phyloP scores from a whole-genome alignment of 1,140 invertebrate genomes.

The Tribolium madens region DNA sequence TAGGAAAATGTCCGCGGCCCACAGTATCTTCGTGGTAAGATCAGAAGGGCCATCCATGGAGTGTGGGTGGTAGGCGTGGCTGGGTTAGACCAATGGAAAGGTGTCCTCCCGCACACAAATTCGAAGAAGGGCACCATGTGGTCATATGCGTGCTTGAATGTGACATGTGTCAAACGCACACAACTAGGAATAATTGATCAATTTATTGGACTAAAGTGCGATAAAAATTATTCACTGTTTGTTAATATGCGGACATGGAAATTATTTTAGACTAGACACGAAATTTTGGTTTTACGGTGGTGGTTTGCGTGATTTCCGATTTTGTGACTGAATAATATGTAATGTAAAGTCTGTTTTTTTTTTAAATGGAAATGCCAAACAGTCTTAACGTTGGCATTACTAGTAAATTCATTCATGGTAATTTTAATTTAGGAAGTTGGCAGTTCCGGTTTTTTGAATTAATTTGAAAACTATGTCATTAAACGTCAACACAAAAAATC shows the following conservation, averaged over 20 bases:
- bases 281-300: background rate
- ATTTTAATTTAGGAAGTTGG: too few relatives aligned
- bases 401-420: too few relatives aligned
- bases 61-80: conserved; percentile 42
- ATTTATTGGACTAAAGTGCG: conserved; percentile 24
- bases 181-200: conserved; percentile 23
- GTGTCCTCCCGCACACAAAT: conserved; percentile 9
- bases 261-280: background rate
- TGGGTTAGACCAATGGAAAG: conserved; percentile 26
- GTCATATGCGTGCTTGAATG: conserved; percentile 1
- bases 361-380: too few relatives aligned
- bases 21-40: conserved; percentile 13
- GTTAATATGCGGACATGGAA: background rate
- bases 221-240: background rate
- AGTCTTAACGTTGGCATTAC: too few relatives aligned
- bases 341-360: too few relatives aligned
- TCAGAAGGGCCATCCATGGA: conserved; percentile 31
- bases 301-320: conserved; percentile 2
- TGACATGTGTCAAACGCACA: conserved; percentile 40
- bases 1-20: conserved; percentile 11
- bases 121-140: conserved; percentile 22
- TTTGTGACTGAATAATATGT: background rate
- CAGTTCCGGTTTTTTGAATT: too few relatives aligned
- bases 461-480: too few relatives aligned
- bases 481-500: too few relatives aligned